Base-by-base conservation (phyloP, 2,888 invertebrate genomes). In the Thecophora atra region DNA sequence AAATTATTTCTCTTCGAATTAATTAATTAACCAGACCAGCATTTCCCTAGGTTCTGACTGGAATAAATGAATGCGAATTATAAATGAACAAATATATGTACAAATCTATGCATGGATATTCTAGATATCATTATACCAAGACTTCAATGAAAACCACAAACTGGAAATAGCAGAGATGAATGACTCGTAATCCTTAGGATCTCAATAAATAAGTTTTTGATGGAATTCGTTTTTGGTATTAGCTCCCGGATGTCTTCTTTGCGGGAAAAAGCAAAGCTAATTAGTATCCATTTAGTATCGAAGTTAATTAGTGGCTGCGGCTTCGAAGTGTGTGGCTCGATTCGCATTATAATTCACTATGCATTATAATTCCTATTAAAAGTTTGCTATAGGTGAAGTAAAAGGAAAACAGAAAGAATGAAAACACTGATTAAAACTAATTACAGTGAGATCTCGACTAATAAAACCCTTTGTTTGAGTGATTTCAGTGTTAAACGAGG, bases 301-400 rank as follows among this genome's bases (percentile, higher is more conserved):
- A n/a, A n/a, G n/a, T n/a, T n/a, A n/a, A n/a, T n/a, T n/a, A n/a
- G n/a, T n/a, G n/a, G n/a, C n/a, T n/a, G n/a, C n/a, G n/a, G n/a
- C n/a, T n/a, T n/a, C n/a, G n/a, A n/a, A n/a, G 47, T 47, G 47
- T 17, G 47, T 47, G 47, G 47, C 15, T 13, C 13, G 47, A 4
- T 47, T 3, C 17, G n/a, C n/a, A n/a, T n/a, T n/a, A n/a, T n/a
- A n/a, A n/a, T n/a, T n/a, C n/a, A n/a, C 17, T 17, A 47, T 17
- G 26, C 47, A 47, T 63, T 70, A 70, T 51, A 62, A 63, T 51
- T 52, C 52, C 52, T 52, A 62, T 70, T 70, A 70, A 70, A 70
- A 70, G 30, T 70, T 70, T 51, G 51, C 37, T 21, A 70, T 37
- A 37, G 63, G 21, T 69, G 62, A 70, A 47, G 37, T 62, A 37